Percentiles rank a stretch among this genome's conserved stretches.
phyloP scores from a whole-genome alignment of 2,797 vertebrate genomes.

The Triplophysa bombifrons region DNA sequence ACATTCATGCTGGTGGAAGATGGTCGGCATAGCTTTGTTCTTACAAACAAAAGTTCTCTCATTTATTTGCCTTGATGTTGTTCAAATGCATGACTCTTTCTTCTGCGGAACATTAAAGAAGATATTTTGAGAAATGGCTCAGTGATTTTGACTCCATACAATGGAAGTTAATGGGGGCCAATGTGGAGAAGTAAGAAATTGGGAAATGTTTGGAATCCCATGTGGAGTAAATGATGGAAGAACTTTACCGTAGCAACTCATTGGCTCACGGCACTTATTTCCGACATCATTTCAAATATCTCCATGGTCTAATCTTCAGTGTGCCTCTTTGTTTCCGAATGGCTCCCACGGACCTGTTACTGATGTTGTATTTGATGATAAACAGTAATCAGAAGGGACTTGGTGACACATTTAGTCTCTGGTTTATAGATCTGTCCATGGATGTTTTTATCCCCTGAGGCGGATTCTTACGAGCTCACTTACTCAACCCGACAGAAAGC shows the following conservation, averaged over 20 bases:
- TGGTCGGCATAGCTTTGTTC: no score
- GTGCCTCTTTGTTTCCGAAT: conserved; percentile 20
- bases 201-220: no score
- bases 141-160: no score
- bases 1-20: no score
- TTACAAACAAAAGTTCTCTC: no score
- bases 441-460: conserved; percentile 44
- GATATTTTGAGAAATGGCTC: no score
- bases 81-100: no score
- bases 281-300: not conserved
- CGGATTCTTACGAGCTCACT: conserved; percentile 41
- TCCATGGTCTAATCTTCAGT: not conserved
- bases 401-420: conserved; percentile 23
- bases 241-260: not conserved
- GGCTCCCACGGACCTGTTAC: conserved; percentile 5
- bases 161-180: no score
- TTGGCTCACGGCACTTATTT: not conserved
- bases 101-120: no score
- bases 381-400: conserved; percentile 39
- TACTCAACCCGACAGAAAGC: conserved; percentile 46
- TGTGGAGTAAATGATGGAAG: no score
- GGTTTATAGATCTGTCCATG: conserved; percentile 48
- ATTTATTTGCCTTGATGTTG: no score
- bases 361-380: conserved; percentile 33
- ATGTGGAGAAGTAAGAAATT: no score